These are phyloP conservation scores for Rotaria socialis DNA, from an alignment of 2,888 invertebrate genomes.

Conservation along the genomic window DNA sequence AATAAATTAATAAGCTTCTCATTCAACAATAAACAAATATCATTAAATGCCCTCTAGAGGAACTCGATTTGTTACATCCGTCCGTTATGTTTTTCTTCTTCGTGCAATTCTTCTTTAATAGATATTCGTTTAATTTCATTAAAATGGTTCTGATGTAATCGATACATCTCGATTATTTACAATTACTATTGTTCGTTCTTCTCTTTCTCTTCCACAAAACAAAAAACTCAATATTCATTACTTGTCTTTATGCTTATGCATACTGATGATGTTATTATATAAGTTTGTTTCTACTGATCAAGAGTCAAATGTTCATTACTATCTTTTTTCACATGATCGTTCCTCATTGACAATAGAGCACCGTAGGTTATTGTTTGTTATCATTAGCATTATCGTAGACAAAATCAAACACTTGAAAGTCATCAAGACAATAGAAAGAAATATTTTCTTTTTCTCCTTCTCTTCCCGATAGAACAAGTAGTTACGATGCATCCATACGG, in stretches of 20 bases:
- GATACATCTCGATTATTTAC: too few species aligned
- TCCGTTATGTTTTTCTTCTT: too few species aligned
- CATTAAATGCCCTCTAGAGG: too few species aligned
- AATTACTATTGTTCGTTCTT: too few species aligned
- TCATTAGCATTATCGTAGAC: constrained; percentile 30
- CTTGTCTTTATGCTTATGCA: neutral
- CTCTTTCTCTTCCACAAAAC: too few species aligned
- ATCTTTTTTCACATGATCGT: constrained; percentile 15
- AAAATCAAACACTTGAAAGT: constrained; percentile 31
- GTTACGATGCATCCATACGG: constrained; percentile 16
- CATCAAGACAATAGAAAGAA: constrained; percentile 29
- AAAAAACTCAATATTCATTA: neutral
- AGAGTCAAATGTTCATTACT: constrained; percentile 32
- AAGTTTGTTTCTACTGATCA: neutral
- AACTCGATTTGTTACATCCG: too few species aligned
- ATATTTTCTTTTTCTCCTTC: neutral
- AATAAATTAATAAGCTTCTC: too few species aligned
- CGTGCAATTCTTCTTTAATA: too few species aligned
- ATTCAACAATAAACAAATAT: too few species aligned
- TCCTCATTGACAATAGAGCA: neutral
- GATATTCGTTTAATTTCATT: too few species aligned
- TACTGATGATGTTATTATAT: neutral
- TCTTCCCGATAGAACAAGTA: neutral
- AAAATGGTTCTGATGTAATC: too few species aligned
- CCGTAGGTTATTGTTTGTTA: constrained; percentile 23